Base-by-base conservation (phyloP, 2,113 vertebrate genomes). In the Epinephelus moara region DNA sequence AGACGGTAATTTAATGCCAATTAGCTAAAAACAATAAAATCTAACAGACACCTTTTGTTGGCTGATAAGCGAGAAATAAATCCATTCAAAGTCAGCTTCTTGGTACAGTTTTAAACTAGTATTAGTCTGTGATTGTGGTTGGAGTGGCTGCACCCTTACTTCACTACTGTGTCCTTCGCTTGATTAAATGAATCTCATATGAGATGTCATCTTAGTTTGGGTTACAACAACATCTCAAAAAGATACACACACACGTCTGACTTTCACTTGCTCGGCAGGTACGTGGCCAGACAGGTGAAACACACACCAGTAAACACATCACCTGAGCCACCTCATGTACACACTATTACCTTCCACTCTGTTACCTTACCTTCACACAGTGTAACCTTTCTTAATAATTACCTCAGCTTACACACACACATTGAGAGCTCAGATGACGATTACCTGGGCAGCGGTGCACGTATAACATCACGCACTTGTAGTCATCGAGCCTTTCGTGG, bases 371-470 rank as follows among this genome's bases (percentile, higher is more conserved):
- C 90, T 84, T 84, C 85, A 88, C 75, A 88, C 84, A 80, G 89
- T 76, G 89, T 84, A 91, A 88, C 87, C 88, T 91, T 70, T 89
- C 88, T 88, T 64, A 80, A 84, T 93, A 92, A 93, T 92, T 92
- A 93, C 91, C 79, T 91, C 82, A 88, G 80, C 80, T 82, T 72
- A 81, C 90, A 90, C 81, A 75, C 30, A 81, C 88, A 88, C 81
- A 68, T 30, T 61, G 80, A 85, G 83, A 52, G 68, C 66, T 92
- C 79, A 45, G 82, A 37, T 91, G 81, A 27, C 70, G 45, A 63
- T 84, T 67, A 64, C 49, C 74, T 66, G 42, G 30, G 69, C 87
- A 15, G 61, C 15, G 55, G 40, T 25, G 55, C 50, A 40, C 12
- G 0, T 72, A 70, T 47, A 77, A 25, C 47, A 57, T 79, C 53